phyloP scores from a whole-genome alignment of 64 coral and sea anemone species.

The Pocillopora verrucosa region DNA sequence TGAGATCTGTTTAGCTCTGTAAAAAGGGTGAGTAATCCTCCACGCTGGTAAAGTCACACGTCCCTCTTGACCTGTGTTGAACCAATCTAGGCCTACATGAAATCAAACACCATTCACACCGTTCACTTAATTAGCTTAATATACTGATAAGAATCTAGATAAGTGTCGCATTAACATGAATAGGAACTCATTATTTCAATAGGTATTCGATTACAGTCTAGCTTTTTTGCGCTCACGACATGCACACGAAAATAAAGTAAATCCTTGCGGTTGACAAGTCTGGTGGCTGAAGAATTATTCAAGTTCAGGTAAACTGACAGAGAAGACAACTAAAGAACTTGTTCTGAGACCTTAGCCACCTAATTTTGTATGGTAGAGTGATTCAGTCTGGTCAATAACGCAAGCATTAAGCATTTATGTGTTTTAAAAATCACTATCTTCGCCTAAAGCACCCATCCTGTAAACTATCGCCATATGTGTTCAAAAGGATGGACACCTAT shows the following conservation, averaged over 20 bases:
- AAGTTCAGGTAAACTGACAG: background rate
- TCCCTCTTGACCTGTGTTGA: slow-evolving; percentile 44
- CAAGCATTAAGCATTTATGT: background rate
- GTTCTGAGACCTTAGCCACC: background rate
- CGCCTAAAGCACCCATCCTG: slow-evolving; percentile 27
- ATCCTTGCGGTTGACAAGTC: background rate
- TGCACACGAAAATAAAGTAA: slow-evolving; percentile 9
- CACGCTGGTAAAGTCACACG: slow-evolving; percentile 25
- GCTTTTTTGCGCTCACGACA: slow-evolving; percentile 37
- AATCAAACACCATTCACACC: slow-evolving; percentile 41
- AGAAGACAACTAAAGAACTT: background rate
- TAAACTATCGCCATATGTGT: slow-evolving; percentile 49
- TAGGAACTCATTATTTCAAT: slow-evolving; percentile 57
- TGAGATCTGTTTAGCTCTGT: slow-evolving; percentile 24
- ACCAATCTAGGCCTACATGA: slow-evolving; percentile 37
- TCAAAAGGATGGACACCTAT: slow-evolving; percentile 31
- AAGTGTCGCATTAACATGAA: slow-evolving; percentile 60
- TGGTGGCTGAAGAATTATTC: background rate
- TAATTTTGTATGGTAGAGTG: background rate
- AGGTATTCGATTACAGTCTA: slow-evolving; percentile 33
- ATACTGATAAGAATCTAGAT: slow-evolving; percentile 60
- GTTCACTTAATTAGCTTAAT: slow-evolving; percentile 50
- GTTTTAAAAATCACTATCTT: slow-evolving; percentile 44
- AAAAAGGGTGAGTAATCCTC: slow-evolving; percentile 9
- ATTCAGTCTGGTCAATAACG: background rate